phyloP scores from a whole-genome alignment of 2,888 invertebrate species.

The Nemotelus nigrinus region DNA sequence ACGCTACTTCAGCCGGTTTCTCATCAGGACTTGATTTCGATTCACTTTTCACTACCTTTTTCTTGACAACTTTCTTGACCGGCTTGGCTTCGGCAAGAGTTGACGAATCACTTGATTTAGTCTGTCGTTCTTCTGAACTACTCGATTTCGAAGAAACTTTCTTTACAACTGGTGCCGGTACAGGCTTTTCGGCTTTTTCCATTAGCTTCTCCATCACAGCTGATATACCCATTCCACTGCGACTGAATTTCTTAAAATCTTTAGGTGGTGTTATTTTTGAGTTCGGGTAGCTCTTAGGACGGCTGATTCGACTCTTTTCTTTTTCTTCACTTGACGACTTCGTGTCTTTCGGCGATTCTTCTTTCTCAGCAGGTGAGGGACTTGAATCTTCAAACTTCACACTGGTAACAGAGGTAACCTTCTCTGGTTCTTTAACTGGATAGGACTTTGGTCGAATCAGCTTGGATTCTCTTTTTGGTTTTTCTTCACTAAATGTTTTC shows the following conservation, averaged over 20 bases:
- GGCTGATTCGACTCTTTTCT: slow-evolving; percentile 60
- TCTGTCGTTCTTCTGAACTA: slow-evolving; percentile 36
- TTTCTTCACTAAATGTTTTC: slow-evolving; percentile 52
- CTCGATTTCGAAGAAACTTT: slow-evolving; percentile 28
- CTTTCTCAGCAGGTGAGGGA: neutral
- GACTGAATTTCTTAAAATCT: slow-evolving; percentile 58
- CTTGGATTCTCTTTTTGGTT: slow-evolving; percentile 65
- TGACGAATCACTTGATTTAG: slow-evolving; percentile 13
- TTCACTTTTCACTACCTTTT: slow-evolving; percentile 56
- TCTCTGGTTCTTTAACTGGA: slow-evolving; percentile 64
- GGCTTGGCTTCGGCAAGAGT: slow-evolving; percentile 53
- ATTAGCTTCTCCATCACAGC: slow-evolving; percentile 51
- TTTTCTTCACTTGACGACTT: slow-evolving; percentile 48
- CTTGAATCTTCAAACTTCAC: slow-evolving; percentile 31
- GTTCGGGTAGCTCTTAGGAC: slow-evolving; percentile 72
- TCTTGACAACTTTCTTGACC: slow-evolving; percentile 42
- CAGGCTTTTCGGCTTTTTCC: slow-evolving; percentile 44
- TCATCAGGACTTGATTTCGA: slow-evolving; percentile 41
- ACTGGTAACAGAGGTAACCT: neutral
- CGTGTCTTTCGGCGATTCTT: slow-evolving; percentile 55
- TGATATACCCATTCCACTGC: slow-evolving; percentile 57
- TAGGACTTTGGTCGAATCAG: slow-evolving; percentile 69
- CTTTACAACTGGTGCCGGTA: neutral
- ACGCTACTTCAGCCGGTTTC: slow-evolving; percentile 56
- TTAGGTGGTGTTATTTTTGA: slow-evolving; percentile 62